Evolutionary conservation across 2,888 invertebrate genomes (phyloP).

Genomic region (Ormyrus thymus): DNA sequence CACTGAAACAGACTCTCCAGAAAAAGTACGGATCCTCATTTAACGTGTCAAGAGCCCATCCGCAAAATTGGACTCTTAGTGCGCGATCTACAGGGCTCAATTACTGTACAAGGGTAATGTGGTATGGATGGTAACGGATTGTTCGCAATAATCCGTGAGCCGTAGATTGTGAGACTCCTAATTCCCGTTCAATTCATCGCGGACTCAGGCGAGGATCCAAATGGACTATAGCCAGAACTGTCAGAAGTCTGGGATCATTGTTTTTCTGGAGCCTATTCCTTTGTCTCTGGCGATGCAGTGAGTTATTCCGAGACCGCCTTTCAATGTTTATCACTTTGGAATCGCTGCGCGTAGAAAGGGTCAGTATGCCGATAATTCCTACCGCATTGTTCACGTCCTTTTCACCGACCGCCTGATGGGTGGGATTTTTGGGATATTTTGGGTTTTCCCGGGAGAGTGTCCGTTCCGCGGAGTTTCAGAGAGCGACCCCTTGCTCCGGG

Average conservation of each 20-base stretch:
- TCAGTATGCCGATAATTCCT: slow-evolving; percentile 30
- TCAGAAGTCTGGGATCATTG: too few species aligned
- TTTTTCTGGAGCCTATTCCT: not conserved
- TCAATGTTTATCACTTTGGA: slow-evolving; percentile 31
- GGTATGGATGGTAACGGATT: slow-evolving; percentile 24
- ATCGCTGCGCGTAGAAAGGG: slow-evolving; percentile 11
- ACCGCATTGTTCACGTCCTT: too few species aligned
- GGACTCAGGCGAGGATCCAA: not conserved
- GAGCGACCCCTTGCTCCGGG: too few species aligned
- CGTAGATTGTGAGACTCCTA: slow-evolving; percentile 24
- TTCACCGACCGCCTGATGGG: too few species aligned
- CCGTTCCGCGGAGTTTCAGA: too few species aligned
- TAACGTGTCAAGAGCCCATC: slow-evolving; percentile 4
- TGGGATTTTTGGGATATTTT: too few species aligned
- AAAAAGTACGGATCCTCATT: not conserved
- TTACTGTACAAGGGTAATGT: too few species aligned
- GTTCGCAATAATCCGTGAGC: slow-evolving; percentile 22
- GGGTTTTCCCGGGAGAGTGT: too few species aligned
- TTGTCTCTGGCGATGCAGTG: slow-evolving; percentile 12
- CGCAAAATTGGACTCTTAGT: slow-evolving; percentile 27
- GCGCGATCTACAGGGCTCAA: slow-evolving; percentile 5
- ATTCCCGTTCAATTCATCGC: slow-evolving; percentile 24
- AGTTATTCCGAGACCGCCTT: slow-evolving; percentile 12
- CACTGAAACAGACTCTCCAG: slow-evolving; percentile 17
- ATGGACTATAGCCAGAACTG: too few species aligned